Conservation (phyloP, 1,140 invertebrate genomes). For the Scaptomyza graminum region DNA sequence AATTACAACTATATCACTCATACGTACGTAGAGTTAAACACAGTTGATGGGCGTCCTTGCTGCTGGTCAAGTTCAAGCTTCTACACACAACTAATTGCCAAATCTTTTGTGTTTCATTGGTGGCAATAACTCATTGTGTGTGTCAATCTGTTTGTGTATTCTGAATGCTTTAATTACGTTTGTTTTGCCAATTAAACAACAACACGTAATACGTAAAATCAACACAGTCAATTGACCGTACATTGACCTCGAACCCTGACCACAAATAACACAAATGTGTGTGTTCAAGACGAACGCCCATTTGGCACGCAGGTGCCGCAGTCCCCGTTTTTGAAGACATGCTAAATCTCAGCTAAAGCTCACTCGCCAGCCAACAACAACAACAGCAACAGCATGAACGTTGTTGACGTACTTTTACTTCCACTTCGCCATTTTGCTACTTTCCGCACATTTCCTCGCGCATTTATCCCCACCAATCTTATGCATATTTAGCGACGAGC, state of each 20-base stretch:
- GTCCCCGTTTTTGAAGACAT: conserved; percentile 1
- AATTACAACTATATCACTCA: conserved; percentile 60
- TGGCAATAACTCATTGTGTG: conserved; percentile 72
- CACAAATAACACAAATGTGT: background rate
- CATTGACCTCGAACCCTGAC: conserved; percentile 54
- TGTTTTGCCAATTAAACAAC: conserved; percentile 70
- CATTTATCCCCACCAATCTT: background rate
- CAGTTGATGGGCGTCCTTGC: no score
- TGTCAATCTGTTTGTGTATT: conserved; percentile 60
- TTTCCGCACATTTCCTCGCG: background rate
- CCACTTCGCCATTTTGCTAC: background rate
- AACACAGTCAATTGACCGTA: conserved; percentile 45
- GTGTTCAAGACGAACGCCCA: conserved; percentile 44
- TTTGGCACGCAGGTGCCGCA: conserved; percentile 67
- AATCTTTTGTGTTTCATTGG: background rate
- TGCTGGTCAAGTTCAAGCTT: background rate
- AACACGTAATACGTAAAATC: conserved; percentile 45
- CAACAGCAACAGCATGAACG: conserved; percentile 17
- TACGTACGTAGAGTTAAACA: conserved; percentile 22
- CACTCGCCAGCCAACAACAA: background rate
- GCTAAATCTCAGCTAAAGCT: conserved; percentile 55
- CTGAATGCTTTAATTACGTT: conserved; percentile 77
- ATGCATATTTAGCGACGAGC: conserved; percentile 44
- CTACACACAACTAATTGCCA: no score
- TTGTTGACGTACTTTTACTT: conserved; percentile 51